These are phyloP conservation scores for Rhinogobio ventralis DNA, from an alignment of 2,797 vertebrate species.

Conservation along the genomic window DNA sequence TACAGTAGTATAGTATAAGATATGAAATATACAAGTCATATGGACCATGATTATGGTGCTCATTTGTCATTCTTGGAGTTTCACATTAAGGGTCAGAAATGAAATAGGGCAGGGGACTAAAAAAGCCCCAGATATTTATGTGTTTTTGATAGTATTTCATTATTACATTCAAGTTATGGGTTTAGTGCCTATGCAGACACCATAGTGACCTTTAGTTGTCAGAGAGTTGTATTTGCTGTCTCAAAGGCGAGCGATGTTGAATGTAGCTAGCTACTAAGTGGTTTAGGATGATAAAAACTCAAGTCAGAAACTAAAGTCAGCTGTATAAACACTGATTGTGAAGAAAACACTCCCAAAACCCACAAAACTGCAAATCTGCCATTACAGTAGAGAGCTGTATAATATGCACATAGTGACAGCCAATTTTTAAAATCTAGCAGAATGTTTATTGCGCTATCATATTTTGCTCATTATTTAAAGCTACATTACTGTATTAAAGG, in stretches of 20 bases:
- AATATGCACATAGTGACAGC: not conserved
- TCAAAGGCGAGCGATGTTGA: not conserved
- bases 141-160: not conserved
- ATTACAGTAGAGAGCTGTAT: not conserved
- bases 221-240: not conserved
- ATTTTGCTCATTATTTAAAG: not conserved
- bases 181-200: not conserved
- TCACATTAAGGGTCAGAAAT: not conserved
- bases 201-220: not conserved
- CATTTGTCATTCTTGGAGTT: not conserved
- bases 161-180: not conserved
- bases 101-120: not conserved
- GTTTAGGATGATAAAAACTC: slow-evolving; percentile 5
- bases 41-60: not conserved
- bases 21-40: not conserved
- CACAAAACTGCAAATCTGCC: not conserved
- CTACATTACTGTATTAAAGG: not conserved
- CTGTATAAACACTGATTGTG: slow-evolving; percentile 12
- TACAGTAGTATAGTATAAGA: not conserved
- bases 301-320: slow-evolving; percentile 6
- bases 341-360: not conserved
- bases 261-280: not conserved
- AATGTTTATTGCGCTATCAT: not conserved
- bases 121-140: not conserved
- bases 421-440: not conserved